These are phyloP conservation scores for Lucifuga dentata DNA, from an alignment of 2,113 vertebrate genomes.

Conservation along the genomic window DNA sequence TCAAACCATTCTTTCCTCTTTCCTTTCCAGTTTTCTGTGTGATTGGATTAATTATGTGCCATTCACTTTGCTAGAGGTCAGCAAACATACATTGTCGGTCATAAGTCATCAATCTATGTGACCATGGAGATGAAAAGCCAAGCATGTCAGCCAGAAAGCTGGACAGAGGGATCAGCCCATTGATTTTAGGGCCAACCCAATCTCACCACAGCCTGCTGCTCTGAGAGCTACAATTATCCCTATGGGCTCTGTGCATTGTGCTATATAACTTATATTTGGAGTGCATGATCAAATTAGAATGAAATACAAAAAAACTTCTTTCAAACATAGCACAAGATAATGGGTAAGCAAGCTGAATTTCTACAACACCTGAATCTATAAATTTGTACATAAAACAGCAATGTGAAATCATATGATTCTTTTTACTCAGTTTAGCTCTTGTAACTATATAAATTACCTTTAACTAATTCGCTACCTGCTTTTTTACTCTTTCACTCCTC, in stretches of 20 bases:
- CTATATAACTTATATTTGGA: too few species aligned
- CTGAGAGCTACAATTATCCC: constrained; percentile 74
- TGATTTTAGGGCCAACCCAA: constrained; percentile 84
- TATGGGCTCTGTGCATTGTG: constrained; percentile 67
- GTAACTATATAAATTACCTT: too few species aligned
- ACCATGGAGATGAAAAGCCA: constrained; percentile 86
- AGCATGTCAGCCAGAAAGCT: constrained; percentile 83
- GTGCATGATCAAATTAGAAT: constrained; percentile 56
- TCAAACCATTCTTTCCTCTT: constrained; percentile 61
- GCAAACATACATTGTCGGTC: constrained; percentile 84
- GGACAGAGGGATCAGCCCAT: constrained; percentile 82
- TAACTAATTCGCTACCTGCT: too few species aligned
- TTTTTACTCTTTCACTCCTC: too few species aligned
- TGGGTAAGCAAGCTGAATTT: neutral
- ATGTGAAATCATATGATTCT: neutral
- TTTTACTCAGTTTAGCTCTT: neutral
- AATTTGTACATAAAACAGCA: too few species aligned
- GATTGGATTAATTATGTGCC: constrained; percentile 87
- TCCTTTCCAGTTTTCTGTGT: constrained; percentile 76
- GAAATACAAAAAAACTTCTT: constrained; percentile 36
- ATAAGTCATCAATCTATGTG: constrained; percentile 88
- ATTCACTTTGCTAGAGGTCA: constrained; percentile 85
- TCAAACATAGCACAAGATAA: constrained; percentile 28
- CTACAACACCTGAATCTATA: constrained; percentile 7
- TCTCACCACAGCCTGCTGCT: constrained; percentile 71